Percentiles rank a stretch among this genome's conserved stretches.
Evolutionary conservation across 2,888 invertebrate genomes (phyloP).

Genomic region (Buathra laborator): DNA sequence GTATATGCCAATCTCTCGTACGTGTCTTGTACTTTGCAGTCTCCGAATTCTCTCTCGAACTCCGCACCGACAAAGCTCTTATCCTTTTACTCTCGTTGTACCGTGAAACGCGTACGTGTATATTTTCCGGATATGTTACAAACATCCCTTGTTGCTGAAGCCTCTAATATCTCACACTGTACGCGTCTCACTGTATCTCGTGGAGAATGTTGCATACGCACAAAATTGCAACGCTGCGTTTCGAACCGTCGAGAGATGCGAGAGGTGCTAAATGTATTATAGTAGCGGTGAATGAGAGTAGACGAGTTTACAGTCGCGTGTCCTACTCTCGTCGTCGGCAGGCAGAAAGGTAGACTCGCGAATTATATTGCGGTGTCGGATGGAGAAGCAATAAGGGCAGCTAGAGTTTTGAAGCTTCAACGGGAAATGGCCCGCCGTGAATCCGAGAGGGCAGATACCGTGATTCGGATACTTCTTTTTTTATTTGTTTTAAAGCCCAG

Average conservation of each 20-base stretch:
- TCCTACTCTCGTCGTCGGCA: conserved; percentile 30
- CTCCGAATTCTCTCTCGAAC: conserved; percentile 35
- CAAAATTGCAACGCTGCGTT: background rate
- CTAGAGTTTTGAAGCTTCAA: conserved; percentile 27
- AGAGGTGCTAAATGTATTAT: conserved; percentile 3
- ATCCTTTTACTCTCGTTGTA: conserved; percentile 15
- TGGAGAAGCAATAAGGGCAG: conserved; percentile 51
- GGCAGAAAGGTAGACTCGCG: background rate
- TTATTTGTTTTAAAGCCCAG: conserved; percentile 31
- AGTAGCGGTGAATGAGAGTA: background rate
- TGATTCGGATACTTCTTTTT: conserved; percentile 20
- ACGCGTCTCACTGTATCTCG: conserved; percentile 11
- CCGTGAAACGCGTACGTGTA: conserved; percentile 18
- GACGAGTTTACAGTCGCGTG: conserved; percentile 52
- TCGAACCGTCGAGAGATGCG: background rate
- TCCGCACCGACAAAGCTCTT: conserved; percentile 21
- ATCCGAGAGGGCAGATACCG: conserved; percentile 23
- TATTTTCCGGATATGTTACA: conserved; percentile 16
- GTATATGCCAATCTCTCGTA: conserved; percentile 1
- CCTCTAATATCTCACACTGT: background rate
- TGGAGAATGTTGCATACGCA: background rate
- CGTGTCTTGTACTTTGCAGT: conserved; percentile 53
- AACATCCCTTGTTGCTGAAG: background rate
- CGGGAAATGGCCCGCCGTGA: conserved; percentile 37
- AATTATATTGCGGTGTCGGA: conserved; percentile 45